Evolutionary conservation across 2,888 invertebrate genomes (phyloP), one percentile per base, ranked within the genome.

Genomic region (Bellardia pandia): DNA sequence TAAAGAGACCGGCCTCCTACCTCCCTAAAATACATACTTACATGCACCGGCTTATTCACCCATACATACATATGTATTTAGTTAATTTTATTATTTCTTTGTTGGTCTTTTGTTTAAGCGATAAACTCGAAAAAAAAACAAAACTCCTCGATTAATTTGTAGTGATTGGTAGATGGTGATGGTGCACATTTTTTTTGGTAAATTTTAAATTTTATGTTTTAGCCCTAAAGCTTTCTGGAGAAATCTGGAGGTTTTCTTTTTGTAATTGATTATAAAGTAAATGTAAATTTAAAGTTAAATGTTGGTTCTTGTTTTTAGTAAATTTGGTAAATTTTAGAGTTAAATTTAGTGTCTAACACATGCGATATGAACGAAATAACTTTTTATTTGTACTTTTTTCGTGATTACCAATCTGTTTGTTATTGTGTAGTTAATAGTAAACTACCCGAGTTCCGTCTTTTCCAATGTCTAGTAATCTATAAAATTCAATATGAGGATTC

Each of bases 211-310:
- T 42, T 62, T 53, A 42, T 23, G 37, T 71, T 80, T 60, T n/a
- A 71, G 58, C 83, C 72, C 72, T 72, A 14, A 42, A 68, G 62
- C 45, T 87, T 37, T 37, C 58, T 53, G 56, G 86, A 87, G 86
- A 87, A 87, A 85, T 81, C 77, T 74, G 62, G 56, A 74, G 68
- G 16, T 76, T 77, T 68, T 79, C 23, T 45, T 53, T n/a, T 64
- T 37, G 45, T 13, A 60, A 69, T 77, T 80, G 76, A 75, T 76
- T 76, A 56, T 53, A 72, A 16, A 75, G 23, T 13, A 45, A 23
- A 48, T 33, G 8, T 33, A 56, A 33, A 42, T 14, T 53, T 56
- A 16, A 56, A 64, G 1, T 51, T 30, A 33, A 33, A n/a, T 8
- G 4, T 8, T 45, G 48, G 11, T 37, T 33, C 33, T n/a, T 53